These are phyloP conservation scores for Pseudococcus longispinus DNA, from an alignment of 2,888 invertebrate species.

Conservation along the genomic window DNA sequence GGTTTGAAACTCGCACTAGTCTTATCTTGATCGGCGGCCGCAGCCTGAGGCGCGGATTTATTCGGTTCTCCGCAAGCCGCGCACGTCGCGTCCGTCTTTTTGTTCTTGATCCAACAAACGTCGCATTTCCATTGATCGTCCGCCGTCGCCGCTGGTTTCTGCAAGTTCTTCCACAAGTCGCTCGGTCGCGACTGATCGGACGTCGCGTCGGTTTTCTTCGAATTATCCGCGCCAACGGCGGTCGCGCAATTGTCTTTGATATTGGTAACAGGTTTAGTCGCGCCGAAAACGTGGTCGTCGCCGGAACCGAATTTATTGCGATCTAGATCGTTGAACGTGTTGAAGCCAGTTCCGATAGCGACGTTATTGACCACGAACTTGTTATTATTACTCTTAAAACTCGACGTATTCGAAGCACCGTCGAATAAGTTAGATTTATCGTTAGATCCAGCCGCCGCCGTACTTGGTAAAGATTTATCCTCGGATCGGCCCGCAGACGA, in stretches of 20 bases:
- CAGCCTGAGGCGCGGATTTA: not conserved
- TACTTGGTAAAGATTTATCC: not conserved
- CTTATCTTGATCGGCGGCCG: constrained; percentile 27
- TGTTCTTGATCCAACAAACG: constrained; percentile 70
- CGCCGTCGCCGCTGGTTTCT: constrained; percentile 60
- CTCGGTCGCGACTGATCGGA: not conserved
- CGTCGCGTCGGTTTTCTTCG: not conserved
- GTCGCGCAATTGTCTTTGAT: not conserved
- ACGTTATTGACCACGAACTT: not conserved
- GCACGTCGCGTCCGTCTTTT: constrained; percentile 65
- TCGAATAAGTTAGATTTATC: constrained; percentile 62
- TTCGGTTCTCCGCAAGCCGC: constrained; percentile 66
- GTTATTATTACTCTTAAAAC: not conserved
- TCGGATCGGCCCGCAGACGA: not conserved
- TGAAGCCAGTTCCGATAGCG: not conserved
- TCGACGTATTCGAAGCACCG: not conserved
- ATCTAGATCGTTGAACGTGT: not conserved
- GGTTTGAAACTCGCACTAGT: not conserved
- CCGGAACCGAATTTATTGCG: not conserved
- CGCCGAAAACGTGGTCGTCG: not conserved
- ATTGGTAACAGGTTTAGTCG: not conserved
- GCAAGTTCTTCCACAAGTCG: not conserved
- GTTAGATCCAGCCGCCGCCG: constrained; percentile 61
- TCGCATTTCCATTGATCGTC: constrained; percentile 69
- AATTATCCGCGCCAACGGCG: not conserved